These are phyloP conservation scores for Ailuropoda melanoleuca DNA, from an alignment of 2,113 vertebrate species.

Conservation along the genomic window DNA sequence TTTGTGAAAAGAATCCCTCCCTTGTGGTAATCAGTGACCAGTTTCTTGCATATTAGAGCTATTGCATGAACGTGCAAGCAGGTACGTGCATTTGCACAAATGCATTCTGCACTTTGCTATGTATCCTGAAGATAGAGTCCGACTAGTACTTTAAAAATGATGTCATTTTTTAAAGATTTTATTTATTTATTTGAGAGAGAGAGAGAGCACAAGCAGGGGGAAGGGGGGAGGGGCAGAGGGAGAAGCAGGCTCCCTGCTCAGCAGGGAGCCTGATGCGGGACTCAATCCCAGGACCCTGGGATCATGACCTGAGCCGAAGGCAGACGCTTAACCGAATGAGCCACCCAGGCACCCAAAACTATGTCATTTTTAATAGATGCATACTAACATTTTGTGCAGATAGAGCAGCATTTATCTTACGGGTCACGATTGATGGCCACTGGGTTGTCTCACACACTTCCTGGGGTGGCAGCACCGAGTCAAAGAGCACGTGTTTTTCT, in stretches of 20 bases:
- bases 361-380: not conserved
- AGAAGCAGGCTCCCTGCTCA: too few species aligned
- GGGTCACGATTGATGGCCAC: fast-evolving
- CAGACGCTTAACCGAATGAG: too few species aligned
- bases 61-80: not conserved
- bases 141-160: not conserved
- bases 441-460: not conserved
- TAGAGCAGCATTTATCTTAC: not conserved
- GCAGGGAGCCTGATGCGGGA: too few species aligned
- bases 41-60: not conserved
- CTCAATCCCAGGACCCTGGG: too few species aligned
- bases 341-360: not conserved
- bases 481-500: fast-evolving
- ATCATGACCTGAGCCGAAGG: too few species aligned
- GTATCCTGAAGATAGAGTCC: not conserved
- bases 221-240: too few species aligned
- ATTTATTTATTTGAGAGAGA: too few species aligned
- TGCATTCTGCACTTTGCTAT: not conserved
- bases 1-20: not conserved
- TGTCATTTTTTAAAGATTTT: not conserved
- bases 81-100: too few species aligned
- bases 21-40: too few species aligned
- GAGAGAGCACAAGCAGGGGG: too few species aligned
- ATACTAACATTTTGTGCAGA: not conserved
- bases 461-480: not conserved